Percentiles rank a stretch among this genome's conserved stretches.
phyloP scores from a whole-genome alignment of 2,113 vertebrate species.

The Ammodytes dubius region DNA sequence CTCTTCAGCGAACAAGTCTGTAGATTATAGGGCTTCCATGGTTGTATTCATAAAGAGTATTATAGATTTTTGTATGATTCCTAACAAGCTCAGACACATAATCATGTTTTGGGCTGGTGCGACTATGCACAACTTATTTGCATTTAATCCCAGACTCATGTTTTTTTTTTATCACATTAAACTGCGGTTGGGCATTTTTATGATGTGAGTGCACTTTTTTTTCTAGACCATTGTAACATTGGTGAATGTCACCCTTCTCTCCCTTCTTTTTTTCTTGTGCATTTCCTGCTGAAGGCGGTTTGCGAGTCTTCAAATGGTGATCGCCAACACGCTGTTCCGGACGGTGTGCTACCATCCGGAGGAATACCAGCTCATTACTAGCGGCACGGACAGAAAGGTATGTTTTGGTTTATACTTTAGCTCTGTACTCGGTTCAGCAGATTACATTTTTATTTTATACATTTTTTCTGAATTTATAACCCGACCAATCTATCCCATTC shows the following conservation, averaged over 20 bases:
- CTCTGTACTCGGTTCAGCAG: background rate
- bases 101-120: background rate
- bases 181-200: background rate
- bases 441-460: background rate
- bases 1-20: conserved; percentile 27
- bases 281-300: conserved; percentile 82
- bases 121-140: background rate
- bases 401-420: background rate
- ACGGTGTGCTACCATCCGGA: conserved; percentile 92
- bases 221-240: background rate
- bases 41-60: conserved; percentile 18
- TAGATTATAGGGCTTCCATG: conserved; percentile 35
- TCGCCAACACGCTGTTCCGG: conserved; percentile 88
- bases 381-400: conserved; percentile 92
- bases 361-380: conserved; percentile 91
- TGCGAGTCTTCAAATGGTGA: conserved; percentile 88
- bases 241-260: background rate
- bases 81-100: conserved; percentile 5
- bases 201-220: background rate
- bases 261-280: background rate
- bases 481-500: background rate
- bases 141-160: too few species aligned
- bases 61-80: conserved; percentile 17
- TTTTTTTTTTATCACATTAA: background rate
- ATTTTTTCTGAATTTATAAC: background rate